Base-by-base conservation (phyloP, 2,888 invertebrate genomes). In the Ophioninae sp. region DNA sequence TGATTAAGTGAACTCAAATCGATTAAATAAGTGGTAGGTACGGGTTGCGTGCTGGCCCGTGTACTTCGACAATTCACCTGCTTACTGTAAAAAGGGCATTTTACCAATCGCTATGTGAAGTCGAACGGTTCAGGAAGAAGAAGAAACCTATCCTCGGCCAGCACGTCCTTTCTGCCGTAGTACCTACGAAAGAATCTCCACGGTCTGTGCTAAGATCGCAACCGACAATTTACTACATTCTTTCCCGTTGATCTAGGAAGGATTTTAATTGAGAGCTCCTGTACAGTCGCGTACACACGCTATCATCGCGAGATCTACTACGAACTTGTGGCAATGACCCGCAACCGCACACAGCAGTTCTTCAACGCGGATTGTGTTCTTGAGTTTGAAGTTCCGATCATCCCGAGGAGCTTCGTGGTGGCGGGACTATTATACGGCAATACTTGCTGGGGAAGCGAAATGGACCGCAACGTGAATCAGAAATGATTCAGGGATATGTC, bases 251-350 rank as follows among this genome's bases (percentile, higher is more conserved):
- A 65, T 71, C 83, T n/a, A 41, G 73, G 64, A 71, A 83, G 65
- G 23, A 73, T 90, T 90, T 91, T 89, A 89, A 91, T 91, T 89
- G 88, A 88, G 85, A 72, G 73, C 65, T 78, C 41, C 71, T 64
- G 44, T 65, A 37, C 37, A 61, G 67, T 86, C 80, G 81, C 85
- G 88, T 69, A 88, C 86, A 86, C 86, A 82, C 87, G 87, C 88
- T 89, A 72, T 23, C 89, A 88, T 88, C 85, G 65, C 59, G 84
- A 69, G 89, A 90, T 91, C 90, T 89, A 89, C 90, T 88, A 69
- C 87, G 89, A 89, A 90, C 88, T 23, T 76, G 89, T 89, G 91
- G 91, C 91, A 91, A 91, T 91, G 91, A 91, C 91, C 90, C 88
- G 88, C 81, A 89, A 88, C 89, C 89, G 88, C 88, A 88, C 68